Evolutionary conservation across 1,140 invertebrate species (phyloP).

Genomic region (Drosophila nebulosa): DNA sequence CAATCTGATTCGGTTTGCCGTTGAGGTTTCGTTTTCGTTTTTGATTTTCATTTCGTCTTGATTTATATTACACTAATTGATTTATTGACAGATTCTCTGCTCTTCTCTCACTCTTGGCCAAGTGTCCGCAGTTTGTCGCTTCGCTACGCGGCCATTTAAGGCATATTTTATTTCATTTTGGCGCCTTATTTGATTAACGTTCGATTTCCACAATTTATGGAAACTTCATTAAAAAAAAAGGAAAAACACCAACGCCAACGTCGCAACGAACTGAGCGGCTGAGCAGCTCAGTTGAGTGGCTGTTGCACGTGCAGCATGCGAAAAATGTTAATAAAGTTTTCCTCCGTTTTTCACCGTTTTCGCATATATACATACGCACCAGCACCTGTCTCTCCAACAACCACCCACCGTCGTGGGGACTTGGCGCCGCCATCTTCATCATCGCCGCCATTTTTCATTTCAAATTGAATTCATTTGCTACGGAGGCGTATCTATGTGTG

Average conservation of each 20-base stretch:
- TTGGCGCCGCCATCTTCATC: constrained; percentile 65
- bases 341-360: constrained; percentile 22
- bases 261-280: constrained; percentile 2
- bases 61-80: constrained; percentile 75
- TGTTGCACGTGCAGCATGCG: constrained; percentile 71
- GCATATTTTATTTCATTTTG: constrained; percentile 50
- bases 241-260: constrained; percentile 35
- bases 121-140: constrained; percentile 62
- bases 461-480: constrained; percentile 72
- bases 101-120: constrained; percentile 32
- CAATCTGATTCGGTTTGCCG: constrained; percentile 44
- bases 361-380: background rate
- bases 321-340: constrained; percentile 77
- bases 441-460: constrained; percentile 74
- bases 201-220: constrained; percentile 76
- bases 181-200: constrained; percentile 77
- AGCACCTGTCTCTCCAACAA: background rate
- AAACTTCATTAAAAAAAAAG: constrained; percentile 73
- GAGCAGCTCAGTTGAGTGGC: background rate
- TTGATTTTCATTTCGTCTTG: constrained; percentile 29
- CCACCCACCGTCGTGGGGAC: constrained; percentile 18
- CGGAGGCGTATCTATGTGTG: constrained; percentile 2
- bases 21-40: background rate
- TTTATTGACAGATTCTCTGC: constrained; percentile 70
- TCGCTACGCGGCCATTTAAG: constrained; percentile 60